A percentile compares a stretch with the other conserved stretches of the same genome.
Evolutionary conservation across 2,113 vertebrate genomes (phyloP).

Genomic region (Tauraco erythrolophus): DNA sequence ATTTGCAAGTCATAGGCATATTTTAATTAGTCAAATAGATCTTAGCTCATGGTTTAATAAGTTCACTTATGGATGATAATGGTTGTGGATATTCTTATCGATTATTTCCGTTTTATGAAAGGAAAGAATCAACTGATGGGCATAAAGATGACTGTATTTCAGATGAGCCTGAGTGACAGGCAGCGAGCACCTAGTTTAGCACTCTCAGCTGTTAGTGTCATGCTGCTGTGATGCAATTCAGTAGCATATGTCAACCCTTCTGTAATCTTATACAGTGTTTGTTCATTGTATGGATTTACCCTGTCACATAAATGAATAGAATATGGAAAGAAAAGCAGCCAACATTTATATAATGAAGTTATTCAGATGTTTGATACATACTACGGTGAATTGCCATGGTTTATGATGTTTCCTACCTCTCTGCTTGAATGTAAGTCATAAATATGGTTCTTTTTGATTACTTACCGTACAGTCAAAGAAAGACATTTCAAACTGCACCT

Average conservation of each 20-base stretch:
- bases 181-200: neutral
- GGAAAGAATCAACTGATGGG: neutral
- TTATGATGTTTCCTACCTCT: neutral
- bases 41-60: neutral
- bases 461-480: neutral
- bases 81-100: neutral
- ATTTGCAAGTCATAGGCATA: neutral
- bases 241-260: neutral
- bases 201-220: neutral
- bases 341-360: neutral
- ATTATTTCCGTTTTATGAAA: neutral
- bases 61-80: neutral
- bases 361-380: neutral
- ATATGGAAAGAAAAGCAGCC: neutral
- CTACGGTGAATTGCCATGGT: neutral
- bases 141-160: neutral
- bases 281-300: neutral
- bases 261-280: neutral
- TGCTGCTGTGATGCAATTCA: neutral
- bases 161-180: neutral
- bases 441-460: neutral
- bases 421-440: neutral
- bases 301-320: fast-evolving
- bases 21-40: neutral
- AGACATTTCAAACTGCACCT: constrained; percentile 32